Base-by-base conservation (phyloP, 1,140 invertebrate species). In the Scaptomyza graminum region DNA sequence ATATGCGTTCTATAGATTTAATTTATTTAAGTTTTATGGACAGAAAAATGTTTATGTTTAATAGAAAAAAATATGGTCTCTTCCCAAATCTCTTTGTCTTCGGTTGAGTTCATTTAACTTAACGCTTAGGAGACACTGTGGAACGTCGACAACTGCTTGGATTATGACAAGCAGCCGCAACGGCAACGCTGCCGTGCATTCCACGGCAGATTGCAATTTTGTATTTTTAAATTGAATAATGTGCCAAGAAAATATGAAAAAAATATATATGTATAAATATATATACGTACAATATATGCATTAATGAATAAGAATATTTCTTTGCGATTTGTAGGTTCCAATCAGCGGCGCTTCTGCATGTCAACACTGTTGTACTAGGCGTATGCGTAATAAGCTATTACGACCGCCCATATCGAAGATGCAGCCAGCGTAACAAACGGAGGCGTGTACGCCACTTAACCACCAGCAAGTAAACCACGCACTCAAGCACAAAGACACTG, bases 141-240 rank as follows among this genome's bases (percentile, higher is more conserved):
- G 68, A 81, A 56, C 74, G 75, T 54, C 83, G 82, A 87, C 82
- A 80, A 88, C 74, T 81, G 69, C 66, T 87, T 82, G 83, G 74
- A 72, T 79, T 69, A 64, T 88, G 82, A 85, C 82, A 85, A 87
- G 74, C 82, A 88, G 83, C 79, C 82, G 81, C 78, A 82, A 72
- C 75, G 74, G 77, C 74, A 72, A 71, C 51, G 70, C 63, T 43
- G 73, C 50, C 54, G 64, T 79, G 83, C 83, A 87, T 87, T 87
- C 83, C 83, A 88, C 83, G 79, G 65, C 66, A 62, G 70, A 88
- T 76, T 79, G 80, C 74, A 90, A 82, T 76, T 76, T 70, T 62
- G 82, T 85, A 90, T 90, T 90, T 90, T 85, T 90, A 90, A 90
- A 85, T 85, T 71, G 73, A 85, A 90, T 90, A 79, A 79, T 90